These are phyloP conservation scores for Diplazon laetatorius DNA, from an alignment of 2,888 invertebrate species.

Conservation along the genomic window DNA sequence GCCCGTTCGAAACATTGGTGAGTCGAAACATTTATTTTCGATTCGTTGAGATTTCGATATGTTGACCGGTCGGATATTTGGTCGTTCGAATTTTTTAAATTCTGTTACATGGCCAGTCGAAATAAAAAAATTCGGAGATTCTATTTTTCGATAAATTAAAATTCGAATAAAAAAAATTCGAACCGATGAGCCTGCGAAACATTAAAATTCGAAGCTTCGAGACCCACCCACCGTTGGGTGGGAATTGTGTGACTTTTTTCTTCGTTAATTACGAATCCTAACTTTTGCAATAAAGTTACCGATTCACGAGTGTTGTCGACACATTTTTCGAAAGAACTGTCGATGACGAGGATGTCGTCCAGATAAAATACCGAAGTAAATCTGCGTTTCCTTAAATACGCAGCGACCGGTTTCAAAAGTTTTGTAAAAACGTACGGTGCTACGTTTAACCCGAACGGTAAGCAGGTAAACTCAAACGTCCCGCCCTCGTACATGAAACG, in stretches of 20 bases:
- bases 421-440: constrained; percentile 36
- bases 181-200: no score
- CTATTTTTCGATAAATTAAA: no score
- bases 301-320: constrained; percentile 8
- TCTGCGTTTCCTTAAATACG: constrained; percentile 31
- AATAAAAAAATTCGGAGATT: no score
- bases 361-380: constrained; percentile 31
- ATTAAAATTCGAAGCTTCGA: no score
- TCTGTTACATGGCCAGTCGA: no score
- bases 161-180: no score
- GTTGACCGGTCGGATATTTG: no score
- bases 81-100: no score
- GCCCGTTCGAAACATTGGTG: no score
- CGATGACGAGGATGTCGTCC: constrained; percentile 42
- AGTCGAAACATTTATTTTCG: no score
- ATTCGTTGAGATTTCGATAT: no score
- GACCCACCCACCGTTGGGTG: constrained; percentile 24
- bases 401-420: constrained; percentile 38
- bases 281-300: constrained; percentile 19
- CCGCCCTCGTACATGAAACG: constrained; percentile 30
- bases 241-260: constrained; percentile 32
- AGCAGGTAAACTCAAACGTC: constrained; percentile 46
- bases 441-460: constrained; percentile 36
- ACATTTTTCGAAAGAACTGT: constrained; percentile 5
- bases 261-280: constrained; percentile 53